phyloP scores from a whole-genome alignment of 2,888 invertebrate genomes.

The Cosmorhoe ocellata region DNA sequence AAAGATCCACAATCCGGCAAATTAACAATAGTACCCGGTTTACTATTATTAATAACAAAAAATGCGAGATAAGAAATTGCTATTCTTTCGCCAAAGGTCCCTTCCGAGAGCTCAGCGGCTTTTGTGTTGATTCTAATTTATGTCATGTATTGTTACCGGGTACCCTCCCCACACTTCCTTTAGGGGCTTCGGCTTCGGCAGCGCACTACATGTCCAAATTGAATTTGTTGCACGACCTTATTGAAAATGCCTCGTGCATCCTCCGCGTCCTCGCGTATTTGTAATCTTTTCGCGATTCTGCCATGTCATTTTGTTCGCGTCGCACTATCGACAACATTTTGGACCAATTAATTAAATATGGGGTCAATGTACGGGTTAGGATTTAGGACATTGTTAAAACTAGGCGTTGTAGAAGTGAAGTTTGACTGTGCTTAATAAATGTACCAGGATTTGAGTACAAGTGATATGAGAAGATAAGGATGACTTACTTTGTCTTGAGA shows the following conservation, averaged over 20 bases:
- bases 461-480: slow-evolving; percentile 42
- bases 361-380: slow-evolving; percentile 47
- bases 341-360: slow-evolving; percentile 40
- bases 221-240: slow-evolving; percentile 73
- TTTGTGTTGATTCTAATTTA: slow-evolving; percentile 82
- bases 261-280: slow-evolving; percentile 35
- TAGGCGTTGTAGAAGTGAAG: slow-evolving; percentile 38
- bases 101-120: slow-evolving; percentile 74
- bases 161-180: slow-evolving; percentile 77
- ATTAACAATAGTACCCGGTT: slow-evolving; percentile 69
- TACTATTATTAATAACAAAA: slow-evolving; percentile 74
- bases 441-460: slow-evolving; percentile 34
- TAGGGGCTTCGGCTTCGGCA: slow-evolving; percentile 68
- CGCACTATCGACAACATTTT: slow-evolving; percentile 32
- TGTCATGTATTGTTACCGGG: slow-evolving; percentile 74
- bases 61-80: slow-evolving; percentile 77
- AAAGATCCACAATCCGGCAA: slow-evolving; percentile 60
- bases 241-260: slow-evolving; percentile 64
- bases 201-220: slow-evolving; percentile 60
- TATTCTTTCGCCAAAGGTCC: slow-evolving; percentile 77
- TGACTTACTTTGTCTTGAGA: slow-evolving; percentile 62
- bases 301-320: slow-evolving; percentile 25
- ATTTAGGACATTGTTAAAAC: slow-evolving; percentile 38
- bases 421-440: slow-evolving; percentile 36
- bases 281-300: slow-evolving; percentile 29